phyloP scores from a whole-genome alignment of 1,140 invertebrate genomes.

The Sinonovacula constricta region DNA sequence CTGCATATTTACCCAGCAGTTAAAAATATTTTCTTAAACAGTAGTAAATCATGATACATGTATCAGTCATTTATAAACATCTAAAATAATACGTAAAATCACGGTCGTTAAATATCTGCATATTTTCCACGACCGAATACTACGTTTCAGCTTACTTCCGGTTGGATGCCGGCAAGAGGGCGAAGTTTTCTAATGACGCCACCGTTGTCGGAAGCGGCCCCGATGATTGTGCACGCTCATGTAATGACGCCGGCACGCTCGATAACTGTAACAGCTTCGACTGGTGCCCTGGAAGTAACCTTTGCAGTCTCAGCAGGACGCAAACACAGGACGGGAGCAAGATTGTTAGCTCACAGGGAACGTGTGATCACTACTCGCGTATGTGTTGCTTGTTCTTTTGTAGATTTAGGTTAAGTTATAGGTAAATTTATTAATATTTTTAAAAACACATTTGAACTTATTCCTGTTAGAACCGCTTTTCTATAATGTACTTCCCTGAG shows the following conservation, averaged over 20 bases:
- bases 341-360: slow-evolving; percentile 5
- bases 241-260: slow-evolving; percentile 9
- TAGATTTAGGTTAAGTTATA: too few species aligned
- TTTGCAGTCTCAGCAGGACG: slow-evolving; percentile 34
- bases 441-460: too few species aligned
- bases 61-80: too few species aligned
- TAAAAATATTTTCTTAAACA: too few species aligned
- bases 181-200: slow-evolving; percentile 32
- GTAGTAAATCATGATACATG: too few species aligned
- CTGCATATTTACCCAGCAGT: too few species aligned
- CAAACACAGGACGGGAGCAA: slow-evolving; percentile 35
- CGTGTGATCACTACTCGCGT: slow-evolving; percentile 47
- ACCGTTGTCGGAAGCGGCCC: slow-evolving; percentile 6
- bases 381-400: slow-evolving; percentile 15
- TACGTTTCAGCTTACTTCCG: slow-evolving; percentile 42
- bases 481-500: too few species aligned
- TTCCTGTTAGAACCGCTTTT: too few species aligned
- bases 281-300: slow-evolving; percentile 18
- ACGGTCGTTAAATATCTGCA: too few species aligned
- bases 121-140: too few species aligned
- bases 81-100: too few species aligned
- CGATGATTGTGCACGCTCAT: slow-evolving; percentile 27
- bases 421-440: too few species aligned
- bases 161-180: background rate
- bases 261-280: slow-evolving; percentile 46